A percentile compares a stretch with the other conserved stretches of the same genome.
phyloP scores from a whole-genome alignment of 1,140 invertebrate genomes.

The Conopomorpha cramerella region DNA sequence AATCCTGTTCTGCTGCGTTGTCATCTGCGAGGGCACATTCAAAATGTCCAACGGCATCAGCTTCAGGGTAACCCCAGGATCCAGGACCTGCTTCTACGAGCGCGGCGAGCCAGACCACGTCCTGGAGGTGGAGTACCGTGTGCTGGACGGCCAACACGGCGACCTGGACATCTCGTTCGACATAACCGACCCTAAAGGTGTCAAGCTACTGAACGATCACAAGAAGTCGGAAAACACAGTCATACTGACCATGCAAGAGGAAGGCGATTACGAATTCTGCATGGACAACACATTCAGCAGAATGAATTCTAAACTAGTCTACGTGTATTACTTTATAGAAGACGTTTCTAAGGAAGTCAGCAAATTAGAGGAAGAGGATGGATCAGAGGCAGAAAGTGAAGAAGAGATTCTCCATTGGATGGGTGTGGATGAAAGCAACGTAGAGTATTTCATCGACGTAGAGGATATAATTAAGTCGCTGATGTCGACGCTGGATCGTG shows the following conservation, averaged over 20 bases:
- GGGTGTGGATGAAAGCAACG: conserved; percentile 18
- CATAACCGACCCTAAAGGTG: conserved; percentile 65
- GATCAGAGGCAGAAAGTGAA: conserved; percentile 15
- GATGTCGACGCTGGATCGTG: conserved; percentile 20
- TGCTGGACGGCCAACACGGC: conserved; percentile 75
- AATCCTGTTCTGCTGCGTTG: background rate
- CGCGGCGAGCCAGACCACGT: conserved; percentile 60
- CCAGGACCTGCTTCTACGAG: conserved; percentile 71
- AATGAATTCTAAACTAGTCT: conserved; percentile 78
- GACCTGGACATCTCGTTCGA: conserved; percentile 77
- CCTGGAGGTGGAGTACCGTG: conserved; percentile 75
- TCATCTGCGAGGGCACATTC: conserved; percentile 8
- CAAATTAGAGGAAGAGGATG: conserved; percentile 8
- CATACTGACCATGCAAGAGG: conserved; percentile 31
- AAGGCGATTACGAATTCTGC: conserved; percentile 78
- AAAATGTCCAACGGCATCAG: conserved; percentile 67
- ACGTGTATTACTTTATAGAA: conserved; percentile 76
- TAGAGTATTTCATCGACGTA: conserved; percentile 29
- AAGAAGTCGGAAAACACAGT: conserved; percentile 71
- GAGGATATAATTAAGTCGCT: conserved; percentile 22
- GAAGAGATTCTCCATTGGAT: conserved; percentile 34
- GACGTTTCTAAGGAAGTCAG: conserved; percentile 19
- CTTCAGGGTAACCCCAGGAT: conserved; percentile 67
- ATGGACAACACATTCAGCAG: conserved; percentile 81
- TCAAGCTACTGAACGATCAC: conserved; percentile 66